A percentile compares a stretch with the other conserved stretches of the same genome.
Evolutionary conservation across 2,113 vertebrate species (phyloP).

Genomic region (Vidua chalybeata): DNA sequence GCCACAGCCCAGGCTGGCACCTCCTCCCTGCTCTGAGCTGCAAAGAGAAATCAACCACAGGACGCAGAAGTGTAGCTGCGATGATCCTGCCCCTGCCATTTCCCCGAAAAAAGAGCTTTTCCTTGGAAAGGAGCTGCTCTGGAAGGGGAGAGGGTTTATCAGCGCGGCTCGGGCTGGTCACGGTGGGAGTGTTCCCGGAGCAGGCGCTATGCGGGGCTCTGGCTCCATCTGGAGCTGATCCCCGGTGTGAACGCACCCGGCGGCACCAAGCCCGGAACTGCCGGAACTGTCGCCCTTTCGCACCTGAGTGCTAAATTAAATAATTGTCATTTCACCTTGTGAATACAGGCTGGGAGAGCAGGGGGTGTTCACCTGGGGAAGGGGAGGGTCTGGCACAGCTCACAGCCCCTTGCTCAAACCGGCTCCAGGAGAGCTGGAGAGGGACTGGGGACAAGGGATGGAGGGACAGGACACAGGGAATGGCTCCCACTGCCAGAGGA

Average conservation of each 20-base stretch:
- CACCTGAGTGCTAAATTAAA: not conserved
- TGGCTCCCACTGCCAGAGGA: not conserved
- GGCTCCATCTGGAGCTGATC: constrained; percentile 51
- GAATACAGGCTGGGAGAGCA: not conserved
- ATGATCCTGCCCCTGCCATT: not conserved
- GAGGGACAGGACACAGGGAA: not conserved
- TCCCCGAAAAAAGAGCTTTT: not conserved
- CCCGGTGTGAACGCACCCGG: not conserved
- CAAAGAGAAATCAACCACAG: fast-evolving
- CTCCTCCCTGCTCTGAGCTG: fast-evolving
- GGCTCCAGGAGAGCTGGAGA: not conserved
- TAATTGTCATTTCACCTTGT: not conserved
- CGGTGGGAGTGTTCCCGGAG: fast-evolving
- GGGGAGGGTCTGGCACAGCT: fast-evolving
- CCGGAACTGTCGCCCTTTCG: not conserved
- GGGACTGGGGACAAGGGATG: not conserved
- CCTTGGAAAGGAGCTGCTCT: not conserved
- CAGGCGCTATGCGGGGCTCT: not conserved
- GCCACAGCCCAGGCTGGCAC: not conserved
- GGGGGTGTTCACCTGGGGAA: not conserved
- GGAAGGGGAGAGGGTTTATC: not conserved
- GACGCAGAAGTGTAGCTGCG: fast-evolving
- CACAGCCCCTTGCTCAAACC: fast-evolving
- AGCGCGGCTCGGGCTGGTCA: fast-evolving
- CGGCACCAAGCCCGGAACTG: not conserved